These are phyloP conservation scores for Leptinotarsa undecemlineata DNA, from an alignment of 1,140 invertebrate species.

Conservation along the genomic window DNA sequence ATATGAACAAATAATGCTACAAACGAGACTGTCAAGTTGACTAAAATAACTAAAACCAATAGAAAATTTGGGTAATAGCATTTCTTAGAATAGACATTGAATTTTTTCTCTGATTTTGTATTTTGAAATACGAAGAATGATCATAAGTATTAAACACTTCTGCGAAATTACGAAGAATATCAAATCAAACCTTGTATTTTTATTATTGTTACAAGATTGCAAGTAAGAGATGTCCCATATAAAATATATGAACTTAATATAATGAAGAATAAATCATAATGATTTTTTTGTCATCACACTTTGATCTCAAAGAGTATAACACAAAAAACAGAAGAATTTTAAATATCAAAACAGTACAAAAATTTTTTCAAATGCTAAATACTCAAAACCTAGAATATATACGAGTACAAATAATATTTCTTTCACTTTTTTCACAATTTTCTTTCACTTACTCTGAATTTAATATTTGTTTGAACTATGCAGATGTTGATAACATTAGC, in stretches of 20 bases:
- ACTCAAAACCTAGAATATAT: neutral
- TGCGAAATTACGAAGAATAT: neutral
- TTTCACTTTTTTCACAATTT: too few species aligned
- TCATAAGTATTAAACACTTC: neutral
- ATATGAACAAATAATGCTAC: too few species aligned
- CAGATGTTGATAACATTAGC: too few species aligned
- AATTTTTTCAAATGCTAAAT: neutral
- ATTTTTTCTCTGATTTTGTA: too few species aligned
- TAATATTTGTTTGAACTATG: too few species aligned
- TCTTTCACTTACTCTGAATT: too few species aligned
- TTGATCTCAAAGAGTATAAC: neutral
- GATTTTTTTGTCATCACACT: neutral
- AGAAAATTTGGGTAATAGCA: too few species aligned
- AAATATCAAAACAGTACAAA: neutral
- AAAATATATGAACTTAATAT: neutral
- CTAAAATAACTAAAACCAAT: too few species aligned
- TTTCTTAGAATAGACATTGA: too few species aligned
- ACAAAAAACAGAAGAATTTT: neutral
- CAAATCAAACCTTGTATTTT: neutral
- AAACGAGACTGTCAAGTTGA: too few species aligned
- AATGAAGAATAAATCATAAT: neutral
- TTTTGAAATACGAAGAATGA: neutral
- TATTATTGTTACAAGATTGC: neutral
- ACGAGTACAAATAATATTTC: too few species aligned
- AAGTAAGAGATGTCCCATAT: neutral